These are phyloP conservation scores for Cephalopachus bancanus DNA, from an alignment of 2,797 vertebrate genomes.

Conservation along the genomic window DNA sequence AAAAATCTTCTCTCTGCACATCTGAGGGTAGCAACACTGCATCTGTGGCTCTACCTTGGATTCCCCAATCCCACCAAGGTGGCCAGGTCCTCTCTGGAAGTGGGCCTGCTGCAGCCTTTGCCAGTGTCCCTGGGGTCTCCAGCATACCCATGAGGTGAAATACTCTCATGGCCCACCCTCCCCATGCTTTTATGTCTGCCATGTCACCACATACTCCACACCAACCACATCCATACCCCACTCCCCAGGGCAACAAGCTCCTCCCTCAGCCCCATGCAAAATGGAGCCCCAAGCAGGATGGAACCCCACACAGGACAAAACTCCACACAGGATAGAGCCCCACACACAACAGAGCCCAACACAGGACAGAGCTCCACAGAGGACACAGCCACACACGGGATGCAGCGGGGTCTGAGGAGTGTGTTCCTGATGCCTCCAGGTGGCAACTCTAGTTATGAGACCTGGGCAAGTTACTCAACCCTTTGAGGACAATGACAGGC, in stretches of 20 bases:
- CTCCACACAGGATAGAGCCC: too few species aligned
- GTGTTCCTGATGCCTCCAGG: not conserved
- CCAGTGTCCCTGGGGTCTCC: too few species aligned
- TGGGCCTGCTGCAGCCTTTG: too few species aligned
- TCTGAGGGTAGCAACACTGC: not conserved
- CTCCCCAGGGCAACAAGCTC: not conserved
- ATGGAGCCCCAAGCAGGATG: too few species aligned
- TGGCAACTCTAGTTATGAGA: not conserved
- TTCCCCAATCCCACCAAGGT: not conserved
- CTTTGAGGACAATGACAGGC: not conserved
- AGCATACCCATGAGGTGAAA: too few species aligned
- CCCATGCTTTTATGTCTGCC: not conserved
- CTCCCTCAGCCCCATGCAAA: not conserved
- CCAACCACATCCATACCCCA: not conserved
- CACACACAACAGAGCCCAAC: too few species aligned
- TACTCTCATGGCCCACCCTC: not conserved
- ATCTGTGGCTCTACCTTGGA: not conserved
- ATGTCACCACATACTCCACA: not conserved
- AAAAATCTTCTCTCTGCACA: not conserved
- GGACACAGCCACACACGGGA: too few species aligned
- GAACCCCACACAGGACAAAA: too few species aligned
- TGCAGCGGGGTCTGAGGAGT: too few species aligned
- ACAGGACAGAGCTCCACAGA: too few species aligned
- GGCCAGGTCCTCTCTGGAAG: not conserved
- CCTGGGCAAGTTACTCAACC: not conserved